Base-by-base conservation (phyloP, 2,888 invertebrate species). In the Macrosoma leucophasiata region DNA sequence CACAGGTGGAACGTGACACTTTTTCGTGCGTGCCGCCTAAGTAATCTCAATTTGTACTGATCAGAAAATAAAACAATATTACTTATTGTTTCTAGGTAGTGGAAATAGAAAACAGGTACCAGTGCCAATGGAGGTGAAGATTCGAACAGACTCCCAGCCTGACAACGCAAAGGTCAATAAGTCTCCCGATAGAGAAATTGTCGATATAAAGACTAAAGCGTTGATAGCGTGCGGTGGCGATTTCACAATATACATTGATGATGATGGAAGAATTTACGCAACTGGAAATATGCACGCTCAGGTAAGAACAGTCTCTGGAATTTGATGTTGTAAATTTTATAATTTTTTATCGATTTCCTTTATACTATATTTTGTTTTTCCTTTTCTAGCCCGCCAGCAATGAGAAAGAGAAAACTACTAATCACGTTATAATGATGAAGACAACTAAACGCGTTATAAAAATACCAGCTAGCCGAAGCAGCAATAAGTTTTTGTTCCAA, bases 151-250 rank as follows among this genome's bases (percentile, higher is more conserved):
- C 8, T 21, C 41, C 13, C 51, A 44, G 13, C 13, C 47, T 1
- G 73, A 76, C 6, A 50, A 53, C 2, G 57, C 46, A 4, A 65
- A 66, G 24, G 62, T 44, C 13, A 63, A 47, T 13, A 58, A 46
- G 5, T 58, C 65, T 1, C 60, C 68, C 2, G 66, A 64, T 18
- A 50, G 47, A 13, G 70, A 64, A 22, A 62, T 50, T 46, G 55
- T 52, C 4, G 58, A 59, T 6, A 39, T 57, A 3, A 61, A 43
- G 13, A 69, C 64, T 0, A 70, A 54, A 29, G 71, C 76, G 4
- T 38, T 77, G 58, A 84, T 91, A 20, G 87, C 87, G 13, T 92
- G 93, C 55, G 94, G 94, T 0, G 89, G 90, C 9, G 93, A 94
- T 66, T 93, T 90, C 56, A 93, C 92, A 1, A 78, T 94, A 39